Conservation (phyloP, 2,797 vertebrate genomes). For the Gymnoscopelus braueri region DNA sequence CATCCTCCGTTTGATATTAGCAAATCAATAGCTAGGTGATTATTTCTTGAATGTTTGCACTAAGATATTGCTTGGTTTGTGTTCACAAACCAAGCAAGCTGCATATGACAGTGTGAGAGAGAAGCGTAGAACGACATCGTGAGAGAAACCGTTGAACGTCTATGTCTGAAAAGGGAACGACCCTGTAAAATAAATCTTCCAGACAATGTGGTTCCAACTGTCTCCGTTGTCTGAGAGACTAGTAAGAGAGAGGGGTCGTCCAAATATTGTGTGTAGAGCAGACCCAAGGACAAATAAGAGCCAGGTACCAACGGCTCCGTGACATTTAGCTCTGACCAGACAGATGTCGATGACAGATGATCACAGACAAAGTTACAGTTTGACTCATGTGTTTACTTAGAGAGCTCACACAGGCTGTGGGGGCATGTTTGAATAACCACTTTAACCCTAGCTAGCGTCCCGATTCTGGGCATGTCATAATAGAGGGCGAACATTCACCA, state of each 20-base stretch:
- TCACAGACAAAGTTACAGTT: conserved; percentile 24
- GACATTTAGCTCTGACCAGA: conserved; percentile 24
- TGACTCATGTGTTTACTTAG: conserved; percentile 13
- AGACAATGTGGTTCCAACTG: conserved; percentile 37
- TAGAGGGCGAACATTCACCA: too few species aligned
- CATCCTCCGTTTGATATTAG: too few species aligned
- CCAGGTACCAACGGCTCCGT: conserved; percentile 25
- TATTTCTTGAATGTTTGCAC: too few species aligned
- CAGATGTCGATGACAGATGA: conserved; percentile 7
- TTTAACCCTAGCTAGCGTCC: not conserved
- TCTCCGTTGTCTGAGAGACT: conserved; percentile 25
- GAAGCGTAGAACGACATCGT: too few species aligned
- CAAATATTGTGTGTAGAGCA: conserved; percentile 35
- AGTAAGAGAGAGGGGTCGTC: conserved; percentile 11
- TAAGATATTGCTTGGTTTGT: too few species aligned
- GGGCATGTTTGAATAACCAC: too few species aligned
- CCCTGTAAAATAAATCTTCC: conserved; percentile 45
- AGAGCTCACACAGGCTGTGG: not conserved
- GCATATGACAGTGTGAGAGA: too few species aligned
- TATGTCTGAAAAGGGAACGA: not conserved
- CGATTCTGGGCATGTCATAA: too few species aligned
- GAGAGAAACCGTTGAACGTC: too few species aligned
- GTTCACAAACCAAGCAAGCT: too few species aligned
- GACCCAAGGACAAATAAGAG: conserved; percentile 38
- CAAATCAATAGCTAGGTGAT: too few species aligned